Base-by-base conservation (phyloP, 2,797 vertebrate genomes). In the Phrynocephalus forsythii region DNA sequence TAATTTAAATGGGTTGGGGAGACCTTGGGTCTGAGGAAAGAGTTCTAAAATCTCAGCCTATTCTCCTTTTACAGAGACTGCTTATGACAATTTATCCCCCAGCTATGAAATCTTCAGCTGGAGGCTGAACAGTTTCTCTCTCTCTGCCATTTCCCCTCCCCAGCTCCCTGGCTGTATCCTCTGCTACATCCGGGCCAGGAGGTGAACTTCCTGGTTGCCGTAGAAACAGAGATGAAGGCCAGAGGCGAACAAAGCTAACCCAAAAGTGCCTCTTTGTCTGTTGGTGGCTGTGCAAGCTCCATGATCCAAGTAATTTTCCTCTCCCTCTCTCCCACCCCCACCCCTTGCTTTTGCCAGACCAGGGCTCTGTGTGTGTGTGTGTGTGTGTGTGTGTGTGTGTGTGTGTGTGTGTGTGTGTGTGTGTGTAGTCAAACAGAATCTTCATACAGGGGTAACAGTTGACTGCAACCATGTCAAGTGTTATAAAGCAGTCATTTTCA, bases 211-310 rank as follows among this genome's bases (percentile, higher is more conserved):
- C 91, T 75, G 1, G 90, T 88, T 95, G 90, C 91, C 88, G 88
- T 91, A 93, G 92, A 93, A 95, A 94, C 93, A 63, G 77, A 71
- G 88, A 89, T 87, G 94, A 93, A 92, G 94, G 92, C 89, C 92
- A 82, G 11, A 30, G 94, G 93, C 90, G 84, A 88, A 91, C 0
- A 1, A 91, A 90, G 91, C 88, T 84, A 90, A 89, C 91, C 83
- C 79, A 91, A 89, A 91, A 91, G 84, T 82, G 86, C 85, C 83
- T 93, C 87, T 88, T 91, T 92, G 93, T 93, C 85, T 0, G 0
- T 0, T 0, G 83, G 83, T 5, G 3, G 85, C 86, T 20, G 30
- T 76, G 83, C 48, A 24, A 0, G 5, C 85, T 83, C 82, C 79
- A 26, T 87, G n/a, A 33, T 73, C 68, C 90, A 0, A 3, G 85